A percentile compares a stretch with the other conserved stretches of the same genome.
Evolutionary conservation across 2,113 vertebrate genomes (phyloP).

Genomic region (Pycnonotus jocosus): DNA sequence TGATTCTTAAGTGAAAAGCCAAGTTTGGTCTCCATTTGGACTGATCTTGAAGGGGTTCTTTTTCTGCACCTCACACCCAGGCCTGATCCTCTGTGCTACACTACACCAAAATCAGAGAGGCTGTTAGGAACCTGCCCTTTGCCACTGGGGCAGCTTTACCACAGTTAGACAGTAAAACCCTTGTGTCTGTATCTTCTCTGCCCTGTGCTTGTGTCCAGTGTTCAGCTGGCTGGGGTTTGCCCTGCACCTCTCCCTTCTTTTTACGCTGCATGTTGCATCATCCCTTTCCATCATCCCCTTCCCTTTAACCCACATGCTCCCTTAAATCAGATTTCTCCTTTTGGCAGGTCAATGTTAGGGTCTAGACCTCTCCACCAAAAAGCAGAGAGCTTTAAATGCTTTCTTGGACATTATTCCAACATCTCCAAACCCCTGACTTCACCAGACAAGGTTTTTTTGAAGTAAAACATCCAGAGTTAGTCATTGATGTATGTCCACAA

Average conservation of each 20-base stretch:
- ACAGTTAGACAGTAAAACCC: not conserved
- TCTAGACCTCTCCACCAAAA: not conserved
- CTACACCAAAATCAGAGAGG: not conserved
- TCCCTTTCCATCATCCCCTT: not conserved
- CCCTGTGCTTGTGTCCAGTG: not conserved
- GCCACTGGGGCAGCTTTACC: not conserved
- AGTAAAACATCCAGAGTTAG: not conserved
- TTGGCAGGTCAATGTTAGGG: not conserved
- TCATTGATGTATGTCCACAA: not conserved
- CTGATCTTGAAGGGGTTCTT: not conserved
- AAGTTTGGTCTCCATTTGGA: not conserved
- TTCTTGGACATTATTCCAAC: not conserved
- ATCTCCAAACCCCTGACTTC: not conserved
- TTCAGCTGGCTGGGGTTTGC: not conserved
- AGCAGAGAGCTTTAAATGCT: not conserved
- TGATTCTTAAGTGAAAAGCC: not conserved
- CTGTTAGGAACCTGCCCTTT: not conserved
- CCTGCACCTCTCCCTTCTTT: not conserved
- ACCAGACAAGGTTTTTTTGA: not conserved
- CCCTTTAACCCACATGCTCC: not conserved
- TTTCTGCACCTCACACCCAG: not conserved
- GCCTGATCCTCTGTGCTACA: not conserved
- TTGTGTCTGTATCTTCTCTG: not conserved
- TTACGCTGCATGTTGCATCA: not conserved
- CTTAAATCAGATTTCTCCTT: not conserved